phyloP scores from a whole-genome alignment of 2,113 vertebrate genomes.

The Rattus rattus region DNA sequence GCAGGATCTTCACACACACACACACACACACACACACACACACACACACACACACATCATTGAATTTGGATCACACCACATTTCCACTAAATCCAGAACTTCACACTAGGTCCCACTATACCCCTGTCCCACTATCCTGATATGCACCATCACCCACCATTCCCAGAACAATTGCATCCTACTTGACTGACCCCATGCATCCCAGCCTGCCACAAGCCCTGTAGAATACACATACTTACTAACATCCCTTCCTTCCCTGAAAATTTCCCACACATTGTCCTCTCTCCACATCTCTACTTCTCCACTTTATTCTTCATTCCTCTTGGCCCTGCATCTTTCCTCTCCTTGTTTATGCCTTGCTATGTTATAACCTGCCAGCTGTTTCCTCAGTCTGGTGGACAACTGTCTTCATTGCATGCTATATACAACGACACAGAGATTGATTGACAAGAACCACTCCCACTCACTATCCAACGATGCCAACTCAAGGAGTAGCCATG shows the following conservation, averaged over 20 bases:
- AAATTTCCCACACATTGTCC: background rate
- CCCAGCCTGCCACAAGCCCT: background rate
- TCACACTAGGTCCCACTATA: background rate
- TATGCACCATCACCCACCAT: background rate
- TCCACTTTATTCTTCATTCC: too few relatives aligned
- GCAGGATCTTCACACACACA: background rate
- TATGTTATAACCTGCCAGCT: background rate
- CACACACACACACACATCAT: too few relatives aligned
- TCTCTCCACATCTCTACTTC: accelerated
- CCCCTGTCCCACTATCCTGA: background rate
- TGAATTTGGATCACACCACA: background rate
- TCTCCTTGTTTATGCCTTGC: background rate
- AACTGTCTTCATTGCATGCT: background rate
- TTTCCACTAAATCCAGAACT: background rate
- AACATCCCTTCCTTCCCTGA: background rate
- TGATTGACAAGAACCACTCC: background rate
- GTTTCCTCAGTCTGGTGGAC: background rate
- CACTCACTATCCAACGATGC: background rate
- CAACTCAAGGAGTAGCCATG: background rate
- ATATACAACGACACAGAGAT: background rate
- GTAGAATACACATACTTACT: background rate
- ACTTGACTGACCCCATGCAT: background rate
- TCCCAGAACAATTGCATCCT: accelerated
- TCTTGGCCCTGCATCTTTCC: background rate
- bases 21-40: too few relatives aligned